Conservation (phyloP, 2,888 invertebrate species). For the Prosapia bicincta region DNA sequence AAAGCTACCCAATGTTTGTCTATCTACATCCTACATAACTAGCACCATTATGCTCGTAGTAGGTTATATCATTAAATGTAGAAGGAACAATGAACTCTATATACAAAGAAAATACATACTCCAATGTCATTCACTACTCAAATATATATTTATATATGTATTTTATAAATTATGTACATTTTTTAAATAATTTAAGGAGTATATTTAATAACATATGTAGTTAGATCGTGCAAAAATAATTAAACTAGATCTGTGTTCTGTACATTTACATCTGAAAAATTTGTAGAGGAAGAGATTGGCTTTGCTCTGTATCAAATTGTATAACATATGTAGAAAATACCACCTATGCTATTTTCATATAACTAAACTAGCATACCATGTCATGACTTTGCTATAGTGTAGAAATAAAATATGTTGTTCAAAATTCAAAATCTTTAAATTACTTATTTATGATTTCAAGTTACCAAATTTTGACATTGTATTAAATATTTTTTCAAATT, state of each 20-base stretch:
- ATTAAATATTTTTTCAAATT: no score
- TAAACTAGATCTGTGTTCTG: not conserved
- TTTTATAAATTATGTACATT: no score
- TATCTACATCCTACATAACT: not conserved
- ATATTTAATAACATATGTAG: not conserved
- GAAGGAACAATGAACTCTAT: not conserved
- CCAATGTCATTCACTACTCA: not conserved
- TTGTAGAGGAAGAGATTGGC: not conserved
- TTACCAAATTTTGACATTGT: no score
- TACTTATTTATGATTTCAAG: no score
- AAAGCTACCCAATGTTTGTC: not conserved
- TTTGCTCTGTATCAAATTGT: not conserved
- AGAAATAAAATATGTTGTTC: no score
- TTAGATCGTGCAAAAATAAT: not conserved
- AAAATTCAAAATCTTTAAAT: no score
- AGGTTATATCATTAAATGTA: not conserved
- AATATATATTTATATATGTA: not conserved
- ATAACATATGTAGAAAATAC: no score
- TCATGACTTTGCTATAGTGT: no score
- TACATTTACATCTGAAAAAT: not conserved
- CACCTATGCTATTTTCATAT: no score
- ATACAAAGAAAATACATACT: not conserved
- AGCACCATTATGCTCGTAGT: not conserved
- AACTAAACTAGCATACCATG: no score
- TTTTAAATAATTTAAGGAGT: not conserved